A percentile compares a stretch with the other conserved stretches of the same genome.
Conservation (phyloP, 2,888 invertebrate genomes). For the Dastarcus helophoroides region DNA sequence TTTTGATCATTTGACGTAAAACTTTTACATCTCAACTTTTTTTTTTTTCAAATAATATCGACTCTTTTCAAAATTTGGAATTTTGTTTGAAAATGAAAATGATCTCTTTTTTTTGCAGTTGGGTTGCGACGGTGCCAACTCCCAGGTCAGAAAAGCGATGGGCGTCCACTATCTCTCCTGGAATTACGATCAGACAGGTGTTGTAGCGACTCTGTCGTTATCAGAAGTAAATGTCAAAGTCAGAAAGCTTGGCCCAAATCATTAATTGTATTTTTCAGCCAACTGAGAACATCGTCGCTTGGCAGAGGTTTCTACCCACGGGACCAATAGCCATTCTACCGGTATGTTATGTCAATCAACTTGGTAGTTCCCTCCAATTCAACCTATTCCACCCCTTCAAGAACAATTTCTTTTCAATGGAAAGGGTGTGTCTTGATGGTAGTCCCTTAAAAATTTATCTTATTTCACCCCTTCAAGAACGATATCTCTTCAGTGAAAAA, state of each 20-base stretch:
- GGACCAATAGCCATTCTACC: conserved; percentile 92
- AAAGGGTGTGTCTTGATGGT: too few species aligned
- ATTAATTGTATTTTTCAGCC: neutral
- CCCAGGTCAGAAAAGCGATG: conserved; percentile 74
- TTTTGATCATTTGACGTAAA: too few species aligned
- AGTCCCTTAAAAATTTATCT: too few species aligned
- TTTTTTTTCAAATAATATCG: too few species aligned
- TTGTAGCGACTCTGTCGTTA: conserved; percentile 83
- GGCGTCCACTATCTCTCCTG: conserved; percentile 67
- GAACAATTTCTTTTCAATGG: too few species aligned
- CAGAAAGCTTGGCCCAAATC: neutral
- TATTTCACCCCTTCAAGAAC: too few species aligned
- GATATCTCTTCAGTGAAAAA: too few species aligned
- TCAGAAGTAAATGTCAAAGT: conserved; percentile 50
- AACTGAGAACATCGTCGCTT: conserved; percentile 71
- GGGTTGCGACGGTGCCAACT: conserved; percentile 91
- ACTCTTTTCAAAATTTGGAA: neutral
- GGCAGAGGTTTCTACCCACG: conserved; percentile 89
- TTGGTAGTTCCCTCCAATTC: too few species aligned
- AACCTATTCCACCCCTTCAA: too few species aligned
- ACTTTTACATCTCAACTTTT: conserved; percentile 1
- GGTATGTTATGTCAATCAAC: too few species aligned
- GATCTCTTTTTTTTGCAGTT: conserved; percentile 44
- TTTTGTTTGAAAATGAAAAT: neutral
- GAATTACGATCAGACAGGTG: conserved; percentile 81